Percentiles rank a stretch among this genome's conserved stretches.
Conservation (phyloP, 2,888 invertebrate genomes). For the Lasioglossum leucozonium region DNA sequence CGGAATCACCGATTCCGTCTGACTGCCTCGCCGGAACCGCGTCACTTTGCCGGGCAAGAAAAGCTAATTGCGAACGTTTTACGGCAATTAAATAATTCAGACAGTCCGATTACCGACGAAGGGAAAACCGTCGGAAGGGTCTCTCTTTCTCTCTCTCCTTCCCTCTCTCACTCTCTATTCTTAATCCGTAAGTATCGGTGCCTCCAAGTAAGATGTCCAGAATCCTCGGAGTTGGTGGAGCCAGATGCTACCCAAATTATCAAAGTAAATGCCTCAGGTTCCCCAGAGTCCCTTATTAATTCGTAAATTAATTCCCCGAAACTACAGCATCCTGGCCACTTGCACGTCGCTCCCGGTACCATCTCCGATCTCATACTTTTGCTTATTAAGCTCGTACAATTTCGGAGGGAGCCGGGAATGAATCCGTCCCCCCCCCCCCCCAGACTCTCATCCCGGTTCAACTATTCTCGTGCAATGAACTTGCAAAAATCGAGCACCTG, state of each 20-base stretch:
- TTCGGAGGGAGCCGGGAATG: slow-evolving; percentile 14
- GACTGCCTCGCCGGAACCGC: background rate
- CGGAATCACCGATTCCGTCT: slow-evolving; percentile 10
- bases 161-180: no score
- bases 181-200: slow-evolving; percentile 52
- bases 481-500: background rate
- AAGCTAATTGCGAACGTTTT: slow-evolving; percentile 33
- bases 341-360: slow-evolving; percentile 38
- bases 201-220: slow-evolving; percentile 23
- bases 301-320: slow-evolving; percentile 70
- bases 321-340: slow-evolving; percentile 55
- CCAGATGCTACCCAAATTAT: slow-evolving; percentile 70
- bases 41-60: background rate
- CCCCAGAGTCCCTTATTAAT: slow-evolving; percentile 68
- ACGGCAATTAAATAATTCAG: slow-evolving; percentile 40
- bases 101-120: slow-evolving; percentile 33
- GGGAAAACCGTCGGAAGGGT: slow-evolving; percentile 6
- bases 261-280: slow-evolving; percentile 60
- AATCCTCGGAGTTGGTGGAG: slow-evolving; percentile 44
- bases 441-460: slow-evolving; percentile 8
- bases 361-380: slow-evolving; percentile 40
- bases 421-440: slow-evolving; percentile 3
- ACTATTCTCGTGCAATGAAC: background rate
- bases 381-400: slow-evolving; percentile 41
- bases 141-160: no score